phyloP scores from a whole-genome alignment of 2,888 invertebrate species.

The Tinea pellionella region DNA sequence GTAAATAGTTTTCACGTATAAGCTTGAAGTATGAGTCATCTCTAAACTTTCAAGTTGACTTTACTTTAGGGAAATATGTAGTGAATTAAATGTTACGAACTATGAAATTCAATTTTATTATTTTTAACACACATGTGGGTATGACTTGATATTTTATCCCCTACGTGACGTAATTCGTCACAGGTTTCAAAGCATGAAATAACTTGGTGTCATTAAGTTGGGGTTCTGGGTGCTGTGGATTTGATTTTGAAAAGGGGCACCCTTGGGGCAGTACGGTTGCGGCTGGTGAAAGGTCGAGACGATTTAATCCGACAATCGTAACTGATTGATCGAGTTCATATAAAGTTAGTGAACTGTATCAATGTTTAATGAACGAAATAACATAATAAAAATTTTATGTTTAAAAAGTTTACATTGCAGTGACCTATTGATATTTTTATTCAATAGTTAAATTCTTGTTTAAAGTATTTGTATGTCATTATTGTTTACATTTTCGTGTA shows the following conservation, averaged over 20 bases:
- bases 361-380: background rate
- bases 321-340: slow-evolving; percentile 13
- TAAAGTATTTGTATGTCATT: background rate
- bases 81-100: background rate
- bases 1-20: background rate
- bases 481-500: slow-evolving; percentile 4
- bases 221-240: slow-evolving; percentile 32
- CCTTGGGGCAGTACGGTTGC: background rate
- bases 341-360: background rate
- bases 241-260: slow-evolving; percentile 12
- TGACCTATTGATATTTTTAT: background rate
- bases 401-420: background rate
- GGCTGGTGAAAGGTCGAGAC: slow-evolving; percentile 10
- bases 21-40: background rate
- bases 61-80: background rate
- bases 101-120: background rate
- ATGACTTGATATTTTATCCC: slow-evolving; percentile 10
- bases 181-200: slow-evolving; percentile 48
- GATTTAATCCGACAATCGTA: slow-evolving; percentile 11
- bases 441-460: background rate
- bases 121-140: slow-evolving; percentile 2
- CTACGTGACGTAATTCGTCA: slow-evolving; percentile 34
- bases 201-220: slow-evolving; percentile 34
- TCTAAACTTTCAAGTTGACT: background rate
- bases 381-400: background rate